A percentile compares a stretch with the other conserved stretches of the same genome.
phyloP scores from a whole-genome alignment of 2,113 vertebrate genomes.

The Solenodon paradoxus region DNA sequence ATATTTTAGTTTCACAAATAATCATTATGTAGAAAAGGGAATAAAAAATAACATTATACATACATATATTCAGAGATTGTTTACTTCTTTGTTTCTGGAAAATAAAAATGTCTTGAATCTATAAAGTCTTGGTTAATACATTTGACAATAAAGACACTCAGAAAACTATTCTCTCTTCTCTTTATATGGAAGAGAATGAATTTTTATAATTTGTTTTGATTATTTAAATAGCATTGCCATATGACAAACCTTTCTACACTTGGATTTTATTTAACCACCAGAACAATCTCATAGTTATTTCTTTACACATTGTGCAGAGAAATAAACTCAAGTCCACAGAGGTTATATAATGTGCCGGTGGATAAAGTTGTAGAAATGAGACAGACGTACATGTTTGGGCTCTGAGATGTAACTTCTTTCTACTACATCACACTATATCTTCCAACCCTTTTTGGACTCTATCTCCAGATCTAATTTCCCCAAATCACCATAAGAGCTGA shows the following conservation, averaged over 20 bases:
- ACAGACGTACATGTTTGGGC: background rate
- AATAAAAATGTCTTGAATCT: background rate
- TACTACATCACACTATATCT: background rate
- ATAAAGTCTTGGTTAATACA: background rate
- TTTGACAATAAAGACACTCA: background rate
- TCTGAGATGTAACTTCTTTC: background rate
- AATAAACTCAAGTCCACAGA: background rate
- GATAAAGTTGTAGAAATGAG: background rate
- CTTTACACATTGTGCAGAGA: background rate
- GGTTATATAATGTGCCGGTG: background rate
- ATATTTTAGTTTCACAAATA: background rate
- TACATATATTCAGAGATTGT: background rate
- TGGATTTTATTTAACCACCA: background rate
- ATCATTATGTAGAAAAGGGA: background rate
- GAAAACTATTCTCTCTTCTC: background rate
- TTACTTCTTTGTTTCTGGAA: background rate
- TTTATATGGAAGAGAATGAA: background rate
- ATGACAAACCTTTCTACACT: background rate
- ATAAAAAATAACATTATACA: background rate
- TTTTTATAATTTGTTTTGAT: background rate
- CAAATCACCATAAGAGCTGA: background rate
- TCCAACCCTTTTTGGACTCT: background rate
- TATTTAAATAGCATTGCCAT: background rate
- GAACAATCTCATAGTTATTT: background rate
- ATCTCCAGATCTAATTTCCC: background rate